phyloP scores from a whole-genome alignment of 2,797 vertebrate genomes.

The Rhinophrynus dorsalis region DNA sequence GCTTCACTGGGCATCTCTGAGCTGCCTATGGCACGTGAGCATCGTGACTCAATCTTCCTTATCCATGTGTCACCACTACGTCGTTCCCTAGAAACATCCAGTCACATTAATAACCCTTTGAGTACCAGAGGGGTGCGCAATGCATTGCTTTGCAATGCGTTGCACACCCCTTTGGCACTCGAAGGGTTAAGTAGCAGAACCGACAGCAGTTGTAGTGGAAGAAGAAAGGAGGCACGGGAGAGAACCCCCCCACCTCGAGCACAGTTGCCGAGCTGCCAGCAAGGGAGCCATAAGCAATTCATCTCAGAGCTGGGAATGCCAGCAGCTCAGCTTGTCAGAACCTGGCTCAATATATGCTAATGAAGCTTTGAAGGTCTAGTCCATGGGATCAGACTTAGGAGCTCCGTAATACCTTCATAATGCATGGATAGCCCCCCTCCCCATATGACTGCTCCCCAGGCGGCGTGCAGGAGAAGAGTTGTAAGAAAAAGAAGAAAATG shows the following conservation, averaged over 20 bases:
- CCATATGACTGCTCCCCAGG: constrained; percentile 44
- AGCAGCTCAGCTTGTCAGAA: constrained; percentile 60
- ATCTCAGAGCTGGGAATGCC: constrained; percentile 37
- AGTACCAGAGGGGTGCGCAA: too few relatives aligned
- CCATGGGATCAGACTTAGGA: constrained; percentile 51
- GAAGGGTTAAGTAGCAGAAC: constrained; percentile 11
- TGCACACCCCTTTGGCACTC: too few relatives aligned
- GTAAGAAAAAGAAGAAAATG: too few relatives aligned
- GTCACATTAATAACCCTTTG: too few relatives aligned
- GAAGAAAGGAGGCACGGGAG: constrained; percentile 11
- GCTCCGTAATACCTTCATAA: constrained; percentile 60
- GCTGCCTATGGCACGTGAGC: neutral
- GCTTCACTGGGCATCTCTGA: neutral
- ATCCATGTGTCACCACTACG: constrained; percentile 11
- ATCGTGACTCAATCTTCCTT: neutral
- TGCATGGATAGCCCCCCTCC: constrained; percentile 57
- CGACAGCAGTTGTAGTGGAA: constrained; percentile 43
- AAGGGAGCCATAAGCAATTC: constrained; percentile 40
- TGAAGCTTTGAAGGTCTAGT: constrained; percentile 59
- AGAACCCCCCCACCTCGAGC: neutral
- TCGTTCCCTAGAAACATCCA: too few relatives aligned
- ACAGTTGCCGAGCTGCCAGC: constrained; percentile 30
- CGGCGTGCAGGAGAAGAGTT: neutral
- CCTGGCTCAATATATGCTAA: constrained; percentile 68
- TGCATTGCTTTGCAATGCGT: too few relatives aligned